Conservation (phyloP, 1,140 invertebrate species). For the Cataglyphis hispanica region DNA sequence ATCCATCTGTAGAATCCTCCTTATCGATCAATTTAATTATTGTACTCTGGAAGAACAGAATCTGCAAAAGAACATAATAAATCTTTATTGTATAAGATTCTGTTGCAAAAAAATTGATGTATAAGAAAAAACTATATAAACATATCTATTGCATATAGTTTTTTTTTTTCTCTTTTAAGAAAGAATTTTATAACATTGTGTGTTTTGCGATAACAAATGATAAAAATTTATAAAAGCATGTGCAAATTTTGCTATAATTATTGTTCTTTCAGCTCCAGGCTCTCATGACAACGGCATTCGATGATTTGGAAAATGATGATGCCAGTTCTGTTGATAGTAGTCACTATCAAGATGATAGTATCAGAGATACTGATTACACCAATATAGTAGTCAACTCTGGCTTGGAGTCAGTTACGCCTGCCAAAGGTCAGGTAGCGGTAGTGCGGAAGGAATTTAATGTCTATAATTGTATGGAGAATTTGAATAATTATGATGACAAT, state of each 20-base stretch:
- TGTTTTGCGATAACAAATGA: background rate
- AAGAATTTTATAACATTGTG: background rate
- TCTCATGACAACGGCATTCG: constrained; percentile 80
- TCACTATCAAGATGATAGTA: constrained; percentile 76
- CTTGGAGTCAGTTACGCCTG: constrained; percentile 29
- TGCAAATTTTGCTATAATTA: background rate
- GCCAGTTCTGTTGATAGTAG: constrained; percentile 82
- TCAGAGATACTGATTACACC: constrained; percentile 68
- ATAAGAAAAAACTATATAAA: background rate
- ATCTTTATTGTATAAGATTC: background rate
- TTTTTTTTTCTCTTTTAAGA: background rate
- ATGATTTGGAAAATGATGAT: constrained; percentile 81
- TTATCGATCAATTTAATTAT: constrained; percentile 1
- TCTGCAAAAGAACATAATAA: background rate
- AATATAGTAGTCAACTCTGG: constrained; percentile 68
- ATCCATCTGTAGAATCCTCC: background rate
- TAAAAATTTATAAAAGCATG: background rate
- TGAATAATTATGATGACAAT: constrained; percentile 67
- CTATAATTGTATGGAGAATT: constrained; percentile 59
- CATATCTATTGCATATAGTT: background rate
- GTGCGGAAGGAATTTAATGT: constrained; percentile 74
- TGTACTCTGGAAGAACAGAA: background rate
- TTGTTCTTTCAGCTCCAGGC: constrained; percentile 76
- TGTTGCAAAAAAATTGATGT: background rate
- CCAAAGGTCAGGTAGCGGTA: constrained; percentile 65